These are phyloP conservation scores for Pangasianodon gigas DNA, from an alignment of 2,113 vertebrate genomes.

Conservation along the genomic window DNA sequence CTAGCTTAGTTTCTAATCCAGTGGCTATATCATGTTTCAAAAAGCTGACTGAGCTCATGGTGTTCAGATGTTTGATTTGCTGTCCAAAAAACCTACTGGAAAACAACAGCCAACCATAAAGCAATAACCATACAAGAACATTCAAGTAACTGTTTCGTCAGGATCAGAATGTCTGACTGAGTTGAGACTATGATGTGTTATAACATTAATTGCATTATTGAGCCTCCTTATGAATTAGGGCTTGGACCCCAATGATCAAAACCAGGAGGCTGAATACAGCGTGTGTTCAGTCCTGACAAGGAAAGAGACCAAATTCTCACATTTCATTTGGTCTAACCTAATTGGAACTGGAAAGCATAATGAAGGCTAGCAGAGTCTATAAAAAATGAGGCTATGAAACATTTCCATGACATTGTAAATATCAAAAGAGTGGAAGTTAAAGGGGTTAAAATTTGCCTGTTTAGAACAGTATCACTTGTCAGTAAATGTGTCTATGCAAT, in stretches of 20 bases:
- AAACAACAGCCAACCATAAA: neutral
- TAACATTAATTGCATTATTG: neutral
- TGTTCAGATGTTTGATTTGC: neutral
- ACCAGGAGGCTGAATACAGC: neutral
- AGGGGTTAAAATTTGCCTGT: slow-evolving; percentile 1
- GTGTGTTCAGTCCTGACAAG: neutral
- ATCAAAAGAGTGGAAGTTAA: slow-evolving; percentile 30
- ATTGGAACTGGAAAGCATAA: neutral
- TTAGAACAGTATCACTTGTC: neutral
- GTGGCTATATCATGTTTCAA: neutral
- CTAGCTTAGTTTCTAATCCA: neutral
- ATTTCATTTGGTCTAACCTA: neutral
- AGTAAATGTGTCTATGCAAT: slow-evolving; percentile 5
- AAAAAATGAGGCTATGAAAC: too few relatives aligned
- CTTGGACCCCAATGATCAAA: neutral
- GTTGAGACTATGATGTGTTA: neutral
- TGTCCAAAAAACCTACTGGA: neutral
- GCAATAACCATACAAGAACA: neutral
- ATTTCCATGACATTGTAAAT: neutral
- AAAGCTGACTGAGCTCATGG: neutral
- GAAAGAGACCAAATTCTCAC: neutral
- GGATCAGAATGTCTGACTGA: neutral
- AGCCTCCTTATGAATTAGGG: neutral
- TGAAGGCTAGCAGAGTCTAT: neutral
- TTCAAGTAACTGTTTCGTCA: neutral